phyloP scores from a whole-genome alignment of 2,797 vertebrate species.

The Anguilla anguilla region DNA sequence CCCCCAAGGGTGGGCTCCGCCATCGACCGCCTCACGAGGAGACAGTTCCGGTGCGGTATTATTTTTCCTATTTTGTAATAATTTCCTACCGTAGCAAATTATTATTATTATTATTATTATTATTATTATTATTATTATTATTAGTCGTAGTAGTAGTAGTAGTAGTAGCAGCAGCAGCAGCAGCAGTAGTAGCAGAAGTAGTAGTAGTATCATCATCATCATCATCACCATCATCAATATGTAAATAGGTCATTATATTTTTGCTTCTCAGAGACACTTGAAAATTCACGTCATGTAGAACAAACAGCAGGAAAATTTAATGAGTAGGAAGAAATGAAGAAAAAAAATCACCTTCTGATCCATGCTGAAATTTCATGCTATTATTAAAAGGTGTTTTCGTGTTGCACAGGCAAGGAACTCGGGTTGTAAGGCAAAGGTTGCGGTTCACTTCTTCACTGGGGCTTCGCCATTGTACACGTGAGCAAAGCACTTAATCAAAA shows the following conservation, averaged over 20 bases:
- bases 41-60: conserved; percentile 48
- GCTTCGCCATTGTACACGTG: background rate
- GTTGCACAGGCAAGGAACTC: background rate
- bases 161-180: background rate
- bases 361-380: background rate
- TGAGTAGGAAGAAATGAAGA: background rate
- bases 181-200: too few species aligned
- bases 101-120: background rate
- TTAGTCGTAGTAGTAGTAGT: background rate
- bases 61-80: conserved; percentile 46
- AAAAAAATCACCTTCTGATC: background rate
- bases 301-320: too few species aligned
- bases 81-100: background rate
- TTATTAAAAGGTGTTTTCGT: background rate
- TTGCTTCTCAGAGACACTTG: background rate
- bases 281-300: too few species aligned
- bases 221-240: too few species aligned
- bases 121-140: background rate
- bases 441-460: background rate
- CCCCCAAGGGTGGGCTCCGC: conserved; percentile 61
- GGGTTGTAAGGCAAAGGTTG: background rate
- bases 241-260: background rate
- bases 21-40: conserved; percentile 51
- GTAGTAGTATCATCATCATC: background rate
- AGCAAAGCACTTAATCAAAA: background rate